Conservation (phyloP, 1,140 invertebrate species). For the Brachionus rubens region DNA sequence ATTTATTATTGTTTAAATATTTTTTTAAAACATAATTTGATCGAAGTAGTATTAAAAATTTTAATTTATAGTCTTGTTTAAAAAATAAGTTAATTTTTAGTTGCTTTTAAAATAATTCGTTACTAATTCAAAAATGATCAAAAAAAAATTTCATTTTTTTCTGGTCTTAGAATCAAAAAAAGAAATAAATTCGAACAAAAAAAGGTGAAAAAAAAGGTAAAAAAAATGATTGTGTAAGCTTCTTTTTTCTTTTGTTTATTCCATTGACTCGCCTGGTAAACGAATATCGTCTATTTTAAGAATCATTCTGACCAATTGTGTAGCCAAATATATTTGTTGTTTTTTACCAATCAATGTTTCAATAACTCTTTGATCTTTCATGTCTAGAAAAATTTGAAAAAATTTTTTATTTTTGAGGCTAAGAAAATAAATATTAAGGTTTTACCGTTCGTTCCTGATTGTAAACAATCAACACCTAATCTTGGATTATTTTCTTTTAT, state of each 20-base stretch:
- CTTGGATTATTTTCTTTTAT: conserved; percentile 77
- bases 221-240: neutral
- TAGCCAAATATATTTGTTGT: conserved; percentile 92
- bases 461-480: conserved; percentile 92
- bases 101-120: neutral
- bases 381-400: conserved; percentile 68
- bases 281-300: conserved; percentile 98
- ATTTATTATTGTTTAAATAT: neutral
- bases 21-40: neutral
- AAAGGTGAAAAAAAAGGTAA: neutral
- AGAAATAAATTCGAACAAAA: no score
- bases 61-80: neutral
- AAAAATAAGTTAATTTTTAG: conserved; percentile 26
- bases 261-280: conserved; percentile 52
- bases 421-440: neutral
- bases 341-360: conserved; percentile 95
- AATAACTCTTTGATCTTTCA: conserved; percentile 91
- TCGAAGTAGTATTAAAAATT: conserved; percentile 15
- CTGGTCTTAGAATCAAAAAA: no score
- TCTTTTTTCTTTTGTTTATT: conserved; percentile 21
- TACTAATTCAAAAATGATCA: neutral
- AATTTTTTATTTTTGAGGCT: neutral
- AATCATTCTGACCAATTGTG: conserved; percentile 94
- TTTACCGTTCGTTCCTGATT: conserved; percentile 72
- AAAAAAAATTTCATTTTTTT: neutral